Percentiles rank a stretch among this genome's conserved stretches.
Conservation (phyloP, 1,140 invertebrate genomes). For the Eriocheir sinensis region DNA sequence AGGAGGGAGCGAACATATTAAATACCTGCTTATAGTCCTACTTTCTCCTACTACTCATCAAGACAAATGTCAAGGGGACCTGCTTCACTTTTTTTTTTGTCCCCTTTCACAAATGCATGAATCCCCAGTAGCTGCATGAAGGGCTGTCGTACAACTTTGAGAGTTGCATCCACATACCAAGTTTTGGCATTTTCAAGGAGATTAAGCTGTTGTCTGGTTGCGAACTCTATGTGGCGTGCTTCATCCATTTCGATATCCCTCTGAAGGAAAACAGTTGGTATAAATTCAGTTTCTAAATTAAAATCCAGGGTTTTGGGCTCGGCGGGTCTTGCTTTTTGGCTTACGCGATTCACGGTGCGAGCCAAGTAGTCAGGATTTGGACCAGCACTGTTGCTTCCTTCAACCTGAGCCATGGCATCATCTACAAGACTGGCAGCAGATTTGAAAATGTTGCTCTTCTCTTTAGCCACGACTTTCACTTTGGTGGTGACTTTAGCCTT, state of each 20-base stretch:
- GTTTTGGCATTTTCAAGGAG: constrained; percentile 39
- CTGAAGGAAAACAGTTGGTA: constrained; percentile 39
- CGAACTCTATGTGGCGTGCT: constrained; percentile 19
- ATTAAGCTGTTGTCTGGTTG: not conserved
- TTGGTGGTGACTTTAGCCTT: not conserved
- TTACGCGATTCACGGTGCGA: not conserved
- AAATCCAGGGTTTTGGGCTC: constrained; percentile 24
- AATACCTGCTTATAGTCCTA: not conserved
- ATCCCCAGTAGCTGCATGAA: constrained; percentile 6
- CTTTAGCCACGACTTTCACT: constrained; percentile 27
- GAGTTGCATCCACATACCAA: constrained; percentile 41
- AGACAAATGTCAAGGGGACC: not conserved
- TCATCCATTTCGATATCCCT: constrained; percentile 16
- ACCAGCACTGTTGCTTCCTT: constrained; percentile 27
- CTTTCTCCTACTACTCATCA: not conserved
- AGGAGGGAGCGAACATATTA: not conserved
- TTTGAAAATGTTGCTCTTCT: constrained; percentile 13
- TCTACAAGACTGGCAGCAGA: constrained; percentile 28
- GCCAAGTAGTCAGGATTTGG: constrained; percentile 26
- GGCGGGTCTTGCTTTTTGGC: constrained; percentile 7
- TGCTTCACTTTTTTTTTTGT: constrained; percentile 28
- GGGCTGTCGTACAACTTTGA: not conserved
- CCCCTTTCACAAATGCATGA: constrained; percentile 45
- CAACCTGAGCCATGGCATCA: too few relatives aligned
- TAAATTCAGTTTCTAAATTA: not conserved